phyloP scores from a whole-genome alignment of 2,888 invertebrate species.

The Lamellibrachia satsuma region DNA sequence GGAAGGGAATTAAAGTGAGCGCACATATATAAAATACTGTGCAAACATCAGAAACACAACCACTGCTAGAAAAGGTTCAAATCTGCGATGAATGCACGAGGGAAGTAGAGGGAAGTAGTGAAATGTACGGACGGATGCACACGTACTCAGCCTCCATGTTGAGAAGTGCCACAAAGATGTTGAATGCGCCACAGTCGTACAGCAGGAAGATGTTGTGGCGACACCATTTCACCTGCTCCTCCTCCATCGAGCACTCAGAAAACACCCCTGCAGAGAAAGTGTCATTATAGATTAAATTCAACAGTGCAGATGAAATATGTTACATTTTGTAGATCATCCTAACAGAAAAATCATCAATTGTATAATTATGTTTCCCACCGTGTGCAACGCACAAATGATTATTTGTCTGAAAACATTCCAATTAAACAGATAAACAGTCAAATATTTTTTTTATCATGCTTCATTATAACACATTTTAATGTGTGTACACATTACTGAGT shows the following conservation, averaged over 20 bases:
- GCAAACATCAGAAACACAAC: background rate
- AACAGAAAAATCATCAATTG: no score
- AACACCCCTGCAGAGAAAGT: slow-evolving; percentile 54
- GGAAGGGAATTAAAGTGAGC: no score
- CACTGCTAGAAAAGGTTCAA: background rate
- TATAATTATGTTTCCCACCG: no score
- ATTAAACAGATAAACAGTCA: no score
- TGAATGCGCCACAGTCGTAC: slow-evolving; percentile 88
- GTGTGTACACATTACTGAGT: background rate
- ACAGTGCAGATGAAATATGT: background rate
- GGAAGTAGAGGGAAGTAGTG: background rate
- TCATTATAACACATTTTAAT: background rate
- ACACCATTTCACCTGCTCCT: slow-evolving; percentile 86
- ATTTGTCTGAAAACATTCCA: no score
- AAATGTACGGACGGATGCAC: background rate
- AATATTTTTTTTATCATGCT: no score
- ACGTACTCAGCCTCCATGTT: slow-evolving; percentile 92
- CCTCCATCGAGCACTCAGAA: slow-evolving; percentile 87
- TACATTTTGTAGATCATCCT: no score
- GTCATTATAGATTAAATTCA: background rate
- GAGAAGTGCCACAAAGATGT: slow-evolving; percentile 88
- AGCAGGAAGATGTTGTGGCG: slow-evolving; percentile 85
- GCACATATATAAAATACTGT: no score
- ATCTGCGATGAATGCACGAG: background rate
- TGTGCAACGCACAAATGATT: no score